Evolutionary conservation across 2,888 invertebrate genomes (phyloP).

Genomic region (Melinaea marsaeus): DNA sequence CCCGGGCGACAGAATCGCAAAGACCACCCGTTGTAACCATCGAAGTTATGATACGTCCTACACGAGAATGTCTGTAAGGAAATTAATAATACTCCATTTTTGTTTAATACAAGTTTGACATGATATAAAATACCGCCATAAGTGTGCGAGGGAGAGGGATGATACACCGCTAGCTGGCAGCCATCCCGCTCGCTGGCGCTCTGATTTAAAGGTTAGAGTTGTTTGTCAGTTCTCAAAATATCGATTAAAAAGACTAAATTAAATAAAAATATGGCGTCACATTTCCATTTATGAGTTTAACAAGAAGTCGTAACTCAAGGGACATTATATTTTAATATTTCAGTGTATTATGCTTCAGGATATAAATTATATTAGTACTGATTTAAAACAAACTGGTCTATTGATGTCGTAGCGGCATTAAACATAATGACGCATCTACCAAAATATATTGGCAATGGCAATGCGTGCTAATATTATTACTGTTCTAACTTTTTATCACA

Average conservation of each 20-base stretch:
- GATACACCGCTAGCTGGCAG: conserved; percentile 55
- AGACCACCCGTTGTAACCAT: conserved; percentile 37
- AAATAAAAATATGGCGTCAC: background rate
- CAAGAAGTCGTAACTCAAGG: too few relatives aligned
- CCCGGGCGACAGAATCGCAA: conserved; percentile 48
- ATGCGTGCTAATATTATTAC: conserved; percentile 7
- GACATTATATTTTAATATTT: too few relatives aligned
- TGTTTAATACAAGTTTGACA: conserved; percentile 2
- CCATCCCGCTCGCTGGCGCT: conserved; percentile 50
- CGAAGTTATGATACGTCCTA: conserved; percentile 5
- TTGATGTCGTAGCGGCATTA: conserved; percentile 51
- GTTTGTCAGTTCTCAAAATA: conserved; percentile 28
- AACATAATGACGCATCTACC: conserved; percentile 62
- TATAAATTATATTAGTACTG: conserved; percentile 39
- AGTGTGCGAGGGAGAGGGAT: conserved; percentile 42
- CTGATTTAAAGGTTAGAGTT: conserved; percentile 39
- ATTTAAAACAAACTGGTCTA: conserved; percentile 51
- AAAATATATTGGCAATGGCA: conserved; percentile 51
- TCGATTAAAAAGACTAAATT: conserved; percentile 27
- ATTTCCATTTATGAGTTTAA: too few relatives aligned
- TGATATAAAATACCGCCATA: conserved; percentile 18
- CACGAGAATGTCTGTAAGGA: conserved; percentile 7
- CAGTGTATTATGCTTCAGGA: too few relatives aligned
- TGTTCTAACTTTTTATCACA: background rate
- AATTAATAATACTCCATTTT: background rate